Percentiles rank a stretch among this genome's conserved stretches.
phyloP scores from a whole-genome alignment of 1,140 invertebrate genomes.

The Popillia japonica region DNA sequence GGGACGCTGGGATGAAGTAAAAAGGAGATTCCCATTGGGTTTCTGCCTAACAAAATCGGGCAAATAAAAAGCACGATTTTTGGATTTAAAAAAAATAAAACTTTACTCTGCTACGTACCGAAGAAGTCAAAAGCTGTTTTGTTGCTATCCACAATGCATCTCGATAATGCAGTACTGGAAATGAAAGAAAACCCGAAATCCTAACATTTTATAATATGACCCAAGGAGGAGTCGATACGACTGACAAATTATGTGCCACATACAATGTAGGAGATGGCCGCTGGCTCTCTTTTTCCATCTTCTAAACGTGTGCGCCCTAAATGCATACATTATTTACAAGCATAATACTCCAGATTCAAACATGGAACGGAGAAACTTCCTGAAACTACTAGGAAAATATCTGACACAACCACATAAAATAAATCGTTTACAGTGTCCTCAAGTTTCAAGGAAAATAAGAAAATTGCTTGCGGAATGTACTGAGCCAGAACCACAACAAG shows the following conservation, averaged over 20 bases:
- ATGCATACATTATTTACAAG: constrained; percentile 29
- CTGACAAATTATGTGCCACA: neutral
- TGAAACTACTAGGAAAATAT: neutral
- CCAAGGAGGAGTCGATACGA: constrained; percentile 27
- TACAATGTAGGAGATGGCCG: constrained; percentile 36
- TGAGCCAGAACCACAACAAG: neutral
- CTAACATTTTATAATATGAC: constrained; percentile 33
- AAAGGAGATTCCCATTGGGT: constrained; percentile 55
- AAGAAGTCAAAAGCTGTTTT: constrained; percentile 51
- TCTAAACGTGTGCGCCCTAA: constrained; percentile 28
- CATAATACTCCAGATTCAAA: neutral
- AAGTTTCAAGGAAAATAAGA: constrained; percentile 35
- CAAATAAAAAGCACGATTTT: constrained; percentile 42
- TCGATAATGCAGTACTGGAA: constrained; percentile 1
- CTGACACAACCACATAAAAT: neutral
- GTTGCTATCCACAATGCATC: constrained; percentile 48
- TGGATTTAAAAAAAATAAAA: constrained; percentile 45
- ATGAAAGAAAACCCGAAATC: constrained; percentile 11
- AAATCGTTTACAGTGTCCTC: neutral
- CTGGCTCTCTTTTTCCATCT: constrained; percentile 20
- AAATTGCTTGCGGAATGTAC: neutral
- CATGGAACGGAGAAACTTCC: neutral
- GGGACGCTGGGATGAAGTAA: constrained; percentile 57
- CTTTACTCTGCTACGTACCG: constrained; percentile 49
- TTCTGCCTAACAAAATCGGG: constrained; percentile 44